Base-by-base conservation (phyloP, 2,888 invertebrate species). In the Amblyteles armatorius region DNA sequence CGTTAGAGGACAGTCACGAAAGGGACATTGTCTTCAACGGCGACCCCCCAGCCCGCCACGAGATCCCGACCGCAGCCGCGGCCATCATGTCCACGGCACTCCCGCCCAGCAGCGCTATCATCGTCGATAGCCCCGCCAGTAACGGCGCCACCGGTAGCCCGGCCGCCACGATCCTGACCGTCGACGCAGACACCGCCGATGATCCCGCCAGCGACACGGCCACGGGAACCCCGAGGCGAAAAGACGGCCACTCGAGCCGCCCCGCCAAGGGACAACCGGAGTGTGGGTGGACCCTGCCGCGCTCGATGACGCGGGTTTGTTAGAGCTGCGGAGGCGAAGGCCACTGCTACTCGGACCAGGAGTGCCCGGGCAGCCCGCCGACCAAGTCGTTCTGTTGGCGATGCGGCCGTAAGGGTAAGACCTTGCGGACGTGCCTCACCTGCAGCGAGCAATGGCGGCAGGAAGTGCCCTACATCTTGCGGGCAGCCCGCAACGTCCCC, bases 341-440 rank as follows among this genome's bases (percentile, higher is more conserved):
- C 3, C 29, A 65, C 6, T 9, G 65, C 16, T 65, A 65, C 36
- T 36, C 36, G 6, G 9, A 22, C 40, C 5, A 36, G 29, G 29
- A 29, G 36, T 65, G 65, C 19, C 65, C 65, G 4, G 11, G 7
- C n/a, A n/a, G 65, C 0, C 40, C 26, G 13, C 50, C 50, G 1
- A 6, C 50, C 5, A 29, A 13, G 16, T 16, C 3, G 3, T 69
- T 48, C 48, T 26, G 69, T 5, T 29, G 29, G 9, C 19, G 50
- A 2, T 69, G 69, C 5, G 29, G 48, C 13, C 48, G 48, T 16
- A 50, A 69, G 48, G 69, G 5, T 1, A 50, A 69, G 4, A 69
- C 69, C 69, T 40, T 69, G 26, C 69, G 69, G 16, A 69, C 69
- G 5, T 69, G 50, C 50, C 29, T 29, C 26, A 9, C 26, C 2